Conservation (phyloP, 2,888 invertebrate genomes). For the Heliconius aoede region DNA sequence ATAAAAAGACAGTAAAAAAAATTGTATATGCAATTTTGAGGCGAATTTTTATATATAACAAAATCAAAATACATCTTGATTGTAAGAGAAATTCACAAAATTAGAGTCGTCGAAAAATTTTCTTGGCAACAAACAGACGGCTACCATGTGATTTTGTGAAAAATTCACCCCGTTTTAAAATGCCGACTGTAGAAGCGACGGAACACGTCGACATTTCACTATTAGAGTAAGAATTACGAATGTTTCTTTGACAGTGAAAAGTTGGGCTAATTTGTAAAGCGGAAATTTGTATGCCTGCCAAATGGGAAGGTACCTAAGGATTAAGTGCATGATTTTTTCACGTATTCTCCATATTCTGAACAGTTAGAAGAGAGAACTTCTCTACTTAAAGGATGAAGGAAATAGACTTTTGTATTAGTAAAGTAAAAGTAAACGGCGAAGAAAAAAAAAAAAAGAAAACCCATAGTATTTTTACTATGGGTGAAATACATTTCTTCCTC, state of each 20-base stretch:
- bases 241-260: constrained; percentile 24
- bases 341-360: too few relatives aligned
- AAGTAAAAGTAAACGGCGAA: too few relatives aligned
- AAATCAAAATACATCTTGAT: not conserved
- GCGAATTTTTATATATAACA: too few relatives aligned
- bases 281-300: constrained; percentile 15
- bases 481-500: too few relatives aligned
- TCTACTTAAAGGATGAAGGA: too few relatives aligned
- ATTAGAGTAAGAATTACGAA: constrained; percentile 27
- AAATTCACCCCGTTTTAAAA: constrained; percentile 31
- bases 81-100: not conserved
- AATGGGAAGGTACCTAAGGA: not conserved
- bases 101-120: not conserved
- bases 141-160: constrained; percentile 3
- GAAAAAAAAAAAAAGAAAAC: too few relatives aligned
- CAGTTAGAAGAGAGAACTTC: too few relatives aligned
- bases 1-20: too few relatives aligned
- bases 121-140: constrained; percentile 21
- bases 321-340: not conserved
- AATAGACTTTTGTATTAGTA: too few relatives aligned
- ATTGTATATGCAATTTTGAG: too few relatives aligned
- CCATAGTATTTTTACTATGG: too few relatives aligned
- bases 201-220: constrained; percentile 14
- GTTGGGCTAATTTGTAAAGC: constrained; percentile 24
- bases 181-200: constrained; percentile 18